Evolutionary conservation across 1,140 invertebrate species (phyloP), one percentile per base, ranked within the genome.

Genomic region (Heterodera schachtii): DNA sequence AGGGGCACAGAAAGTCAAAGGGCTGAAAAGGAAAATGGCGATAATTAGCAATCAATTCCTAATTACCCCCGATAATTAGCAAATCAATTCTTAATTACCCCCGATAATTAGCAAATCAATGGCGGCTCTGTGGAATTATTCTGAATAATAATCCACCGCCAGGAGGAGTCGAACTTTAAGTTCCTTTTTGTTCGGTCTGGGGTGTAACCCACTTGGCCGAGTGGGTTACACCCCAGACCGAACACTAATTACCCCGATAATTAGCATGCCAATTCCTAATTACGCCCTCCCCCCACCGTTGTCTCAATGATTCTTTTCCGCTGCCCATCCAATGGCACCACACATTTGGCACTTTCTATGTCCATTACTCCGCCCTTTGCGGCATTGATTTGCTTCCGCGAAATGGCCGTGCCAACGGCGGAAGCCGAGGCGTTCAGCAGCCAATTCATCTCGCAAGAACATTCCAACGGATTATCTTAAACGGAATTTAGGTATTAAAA

Each of bases 391-490:
- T 46, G 31, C n/a, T 43, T 7, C 0, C 16, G 8, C 6, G 67
- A 6, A 11, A 52, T 52, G 49, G 57, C 57, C n/a, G 79, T 49
- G 41, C 57, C 57, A 49, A 43, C 11, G 5, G 76, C 64, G 16
- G 66, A 46, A 8, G 66, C 31, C 19, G 44, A 79, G 16, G 70
- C 46, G 47, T 78, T 82, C 66, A 71, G 21, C 19, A 88, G 49
- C 87, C 87, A 88, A 44, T 80, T 86, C 80, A 86, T 83, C 52
- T 89, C 81, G 74, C 87, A 88, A 74, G 73, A 66, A 82, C 87
- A 88, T 4, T 78, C 75, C 31, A 88, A 66, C 46, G 87, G 87
- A 79, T 88, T 88, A 47, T 69, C 77, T 64, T 13, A 64, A 52
- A 31, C 31, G 31, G 31, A 41, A 75, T 43, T 43, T 52, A 75